Evolutionary conservation across 2,888 invertebrate species (phyloP).

Genomic region (Liposcelis brunnea): DNA sequence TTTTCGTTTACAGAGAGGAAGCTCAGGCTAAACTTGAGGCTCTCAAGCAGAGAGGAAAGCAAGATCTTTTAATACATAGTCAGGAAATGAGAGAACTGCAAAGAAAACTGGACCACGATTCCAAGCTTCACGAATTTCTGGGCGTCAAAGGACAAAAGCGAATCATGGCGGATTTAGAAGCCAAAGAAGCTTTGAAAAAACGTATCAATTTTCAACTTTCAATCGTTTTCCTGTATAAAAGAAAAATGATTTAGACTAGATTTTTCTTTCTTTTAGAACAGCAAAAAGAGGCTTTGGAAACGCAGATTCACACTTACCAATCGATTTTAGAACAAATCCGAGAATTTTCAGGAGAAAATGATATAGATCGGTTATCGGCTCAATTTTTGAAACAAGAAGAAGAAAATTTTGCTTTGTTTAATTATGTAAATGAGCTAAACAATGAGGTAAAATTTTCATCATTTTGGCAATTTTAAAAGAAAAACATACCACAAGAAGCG

Average conservation of each 20-base stretch:
- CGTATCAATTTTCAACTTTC: too few relatives aligned
- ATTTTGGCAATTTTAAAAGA: background rate
- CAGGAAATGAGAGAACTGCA: slow-evolving; percentile 79
- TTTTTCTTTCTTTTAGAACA: slow-evolving; percentile 27
- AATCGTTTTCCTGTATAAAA: too few relatives aligned
- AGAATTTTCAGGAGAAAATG: slow-evolving; percentile 42
- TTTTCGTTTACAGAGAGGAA: slow-evolving; percentile 28
- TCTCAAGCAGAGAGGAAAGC: slow-evolving; percentile 58
- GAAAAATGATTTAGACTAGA: too few relatives aligned
- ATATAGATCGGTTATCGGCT: slow-evolving; percentile 46
- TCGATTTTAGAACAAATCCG: slow-evolving; percentile 59
- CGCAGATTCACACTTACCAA: slow-evolving; percentile 53
- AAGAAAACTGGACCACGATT: slow-evolving; percentile 67
- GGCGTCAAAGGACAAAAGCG: slow-evolving; percentile 69
- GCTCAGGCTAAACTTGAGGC: slow-evolving; percentile 53
- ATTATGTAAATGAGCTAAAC: slow-evolving; percentile 78
- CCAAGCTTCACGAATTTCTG: slow-evolving; percentile 68
- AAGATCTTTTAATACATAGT: slow-evolving; percentile 47
- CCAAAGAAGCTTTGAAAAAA: slow-evolving; percentile 52
- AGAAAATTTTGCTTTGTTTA: slow-evolving; percentile 81
- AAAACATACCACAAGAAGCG: too few relatives aligned
- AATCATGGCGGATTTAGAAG: slow-evolving; percentile 53
- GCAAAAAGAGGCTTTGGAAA: slow-evolving; percentile 48
- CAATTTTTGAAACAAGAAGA: slow-evolving; percentile 73
- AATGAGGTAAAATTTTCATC: slow-evolving; percentile 32